Evolutionary conservation across 2,113 vertebrate genomes (phyloP).

Genomic region (Psettodes erumei): DNA sequence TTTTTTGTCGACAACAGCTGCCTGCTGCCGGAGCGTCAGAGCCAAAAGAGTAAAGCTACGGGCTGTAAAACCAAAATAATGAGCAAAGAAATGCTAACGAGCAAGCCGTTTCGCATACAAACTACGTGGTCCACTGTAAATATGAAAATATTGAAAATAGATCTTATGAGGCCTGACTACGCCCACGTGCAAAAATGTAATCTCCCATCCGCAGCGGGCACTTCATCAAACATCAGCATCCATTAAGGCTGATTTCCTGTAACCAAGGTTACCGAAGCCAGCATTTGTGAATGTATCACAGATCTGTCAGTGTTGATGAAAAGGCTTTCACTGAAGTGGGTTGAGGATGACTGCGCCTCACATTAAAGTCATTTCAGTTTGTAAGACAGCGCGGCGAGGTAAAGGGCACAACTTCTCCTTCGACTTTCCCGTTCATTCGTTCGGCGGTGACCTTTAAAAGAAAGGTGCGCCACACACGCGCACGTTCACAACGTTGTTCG

Average conservation of each 20-base stretch:
- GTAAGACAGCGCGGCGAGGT: constrained; percentile 31
- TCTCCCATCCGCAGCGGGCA: background rate
- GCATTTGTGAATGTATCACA: constrained; percentile 8
- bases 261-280: background rate
- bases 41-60: background rate
- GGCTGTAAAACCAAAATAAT: background rate
- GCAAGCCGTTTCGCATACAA: background rate
- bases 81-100: background rate
- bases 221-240: constrained; percentile 1
- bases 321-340: constrained; percentile 33
- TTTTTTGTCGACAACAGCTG: background rate
- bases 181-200: background rate
- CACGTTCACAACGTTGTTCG: constrained; percentile 48
- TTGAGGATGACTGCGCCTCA: background rate
- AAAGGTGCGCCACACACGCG: constrained; percentile 3
- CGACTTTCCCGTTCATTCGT: constrained; percentile 40
- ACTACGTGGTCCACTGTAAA: background rate
- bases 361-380: constrained; percentile 39
- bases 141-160: background rate
- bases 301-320: background rate
- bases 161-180: background rate
- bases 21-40: background rate
- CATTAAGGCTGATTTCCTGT: background rate
- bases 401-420: constrained; percentile 48
- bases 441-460: constrained; percentile 67